Percentiles rank a stretch among this genome's conserved stretches.
phyloP scores from a whole-genome alignment of 2,113 vertebrate species.

The Stictonetta naevosa region DNA sequence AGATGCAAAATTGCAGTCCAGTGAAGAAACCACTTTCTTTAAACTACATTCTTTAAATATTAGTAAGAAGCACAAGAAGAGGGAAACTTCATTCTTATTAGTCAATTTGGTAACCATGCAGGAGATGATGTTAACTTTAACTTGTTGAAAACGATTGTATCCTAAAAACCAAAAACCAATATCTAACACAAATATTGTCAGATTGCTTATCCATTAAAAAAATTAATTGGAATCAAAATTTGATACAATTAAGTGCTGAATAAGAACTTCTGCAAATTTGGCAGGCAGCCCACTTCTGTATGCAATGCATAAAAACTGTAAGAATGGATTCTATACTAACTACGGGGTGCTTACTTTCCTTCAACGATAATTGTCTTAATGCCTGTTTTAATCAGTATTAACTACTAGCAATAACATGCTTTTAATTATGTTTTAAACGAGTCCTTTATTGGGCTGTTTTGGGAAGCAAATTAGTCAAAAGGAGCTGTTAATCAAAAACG shows the following conservation, averaged over 20 bases:
- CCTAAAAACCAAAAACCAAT: not conserved
- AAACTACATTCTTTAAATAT: not conserved
- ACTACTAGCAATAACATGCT: slow-evolving; percentile 92
- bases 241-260: not conserved
- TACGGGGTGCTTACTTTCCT: slow-evolving; percentile 83
- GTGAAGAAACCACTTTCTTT: not conserved
- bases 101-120: not conserved
- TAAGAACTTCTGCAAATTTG: not conserved
- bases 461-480: slow-evolving; percentile 90
- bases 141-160: not conserved
- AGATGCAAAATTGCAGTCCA: not conserved
- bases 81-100: not conserved
- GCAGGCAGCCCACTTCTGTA: slow-evolving; percentile 40
- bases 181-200: not conserved
- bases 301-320: slow-evolving; percentile 64
- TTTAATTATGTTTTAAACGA: slow-evolving; percentile 94
- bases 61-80: not conserved
- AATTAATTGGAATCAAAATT: slow-evolving; percentile 17
- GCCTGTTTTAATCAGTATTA: slow-evolving; percentile 93
- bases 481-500: slow-evolving; percentile 87
- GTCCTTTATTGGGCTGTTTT: slow-evolving; percentile 87
- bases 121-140: not conserved
- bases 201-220: not conserved
- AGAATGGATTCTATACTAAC: slow-evolving; percentile 73
- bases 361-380: slow-evolving; percentile 90